phyloP scores from a whole-genome alignment of 2,888 invertebrate species.

The Hartigia nigra region DNA sequence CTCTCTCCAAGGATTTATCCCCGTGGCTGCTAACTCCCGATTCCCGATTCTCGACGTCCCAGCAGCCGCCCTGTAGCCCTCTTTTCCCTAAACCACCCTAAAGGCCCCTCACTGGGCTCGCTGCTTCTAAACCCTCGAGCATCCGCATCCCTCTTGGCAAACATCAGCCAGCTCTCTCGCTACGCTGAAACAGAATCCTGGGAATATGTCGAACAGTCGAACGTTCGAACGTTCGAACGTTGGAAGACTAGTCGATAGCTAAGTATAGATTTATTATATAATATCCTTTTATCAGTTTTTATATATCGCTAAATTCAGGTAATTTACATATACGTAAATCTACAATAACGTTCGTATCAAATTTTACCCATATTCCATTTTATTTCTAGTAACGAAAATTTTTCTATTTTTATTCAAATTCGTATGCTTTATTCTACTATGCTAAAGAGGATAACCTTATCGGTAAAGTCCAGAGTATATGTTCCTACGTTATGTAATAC shows the following conservation, averaged over 20 bases:
- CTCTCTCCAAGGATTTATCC: slow-evolving; percentile 11
- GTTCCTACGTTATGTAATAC: not conserved
- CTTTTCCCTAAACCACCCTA: slow-evolving; percentile 42
- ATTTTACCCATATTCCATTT: not conserved
- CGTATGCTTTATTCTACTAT: not conserved
- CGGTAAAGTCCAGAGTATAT: not conserved
- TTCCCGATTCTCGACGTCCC: not conserved
- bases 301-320: not conserved
- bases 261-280: not conserved
- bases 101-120: slow-evolving; percentile 39
- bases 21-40: not conserved
- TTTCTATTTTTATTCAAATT: not conserved
- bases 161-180: slow-evolving; percentile 42
- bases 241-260: slow-evolving; percentile 12
- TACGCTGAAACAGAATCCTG: slow-evolving; percentile 48
- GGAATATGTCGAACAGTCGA: slow-evolving; percentile 25
- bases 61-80: slow-evolving; percentile 20
- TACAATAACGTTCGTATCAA: not conserved
- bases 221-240: not conserved
- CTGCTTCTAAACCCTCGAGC: slow-evolving; percentile 53
- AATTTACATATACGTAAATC: not conserved
- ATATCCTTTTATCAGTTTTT: not conserved
- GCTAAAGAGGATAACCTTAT: not conserved
- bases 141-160: slow-evolving; percentile 57
- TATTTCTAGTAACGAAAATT: not conserved